Conservation (phyloP, 2,797 vertebrate species). For the Ctenopoma multispine region DNA sequence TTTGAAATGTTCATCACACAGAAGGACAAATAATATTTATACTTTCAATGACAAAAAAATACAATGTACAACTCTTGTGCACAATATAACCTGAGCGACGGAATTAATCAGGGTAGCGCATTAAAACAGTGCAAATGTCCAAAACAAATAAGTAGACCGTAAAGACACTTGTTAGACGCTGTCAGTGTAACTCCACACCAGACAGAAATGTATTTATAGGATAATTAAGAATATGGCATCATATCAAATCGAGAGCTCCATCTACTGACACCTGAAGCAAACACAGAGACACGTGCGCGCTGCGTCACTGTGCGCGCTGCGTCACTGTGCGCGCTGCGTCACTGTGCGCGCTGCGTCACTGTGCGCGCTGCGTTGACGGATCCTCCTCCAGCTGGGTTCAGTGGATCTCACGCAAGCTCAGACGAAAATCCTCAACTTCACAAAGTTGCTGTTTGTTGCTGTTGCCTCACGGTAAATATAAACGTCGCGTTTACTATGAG, state of each 20-base stretch:
- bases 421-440: neutral
- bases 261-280: neutral
- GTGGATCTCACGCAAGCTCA: constrained; percentile 10
- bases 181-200: neutral
- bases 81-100: neutral
- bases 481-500: fast-evolving
- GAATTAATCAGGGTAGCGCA: too few species aligned
- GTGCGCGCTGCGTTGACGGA: constrained; percentile 50
- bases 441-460: neutral
- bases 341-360: constrained; percentile 41
- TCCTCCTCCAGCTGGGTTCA: constrained; percentile 9
- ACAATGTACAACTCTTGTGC: fast-evolving
- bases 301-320: constrained; percentile 43
- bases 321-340: constrained; percentile 52
- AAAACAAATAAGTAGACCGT: too few species aligned
- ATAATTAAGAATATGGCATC: fast-evolving
- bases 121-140: too few species aligned
- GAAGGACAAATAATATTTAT: neutral
- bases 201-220: neutral
- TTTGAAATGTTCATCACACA: neutral
- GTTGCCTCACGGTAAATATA: constrained; percentile 48
- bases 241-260: fast-evolving
- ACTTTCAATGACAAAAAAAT: neutral
- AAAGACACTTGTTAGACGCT: too few species aligned
- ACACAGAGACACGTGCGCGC: too few species aligned